phyloP scores from a whole-genome alignment of 2,888 invertebrate species.

The Schizaphis graminum region DNA sequence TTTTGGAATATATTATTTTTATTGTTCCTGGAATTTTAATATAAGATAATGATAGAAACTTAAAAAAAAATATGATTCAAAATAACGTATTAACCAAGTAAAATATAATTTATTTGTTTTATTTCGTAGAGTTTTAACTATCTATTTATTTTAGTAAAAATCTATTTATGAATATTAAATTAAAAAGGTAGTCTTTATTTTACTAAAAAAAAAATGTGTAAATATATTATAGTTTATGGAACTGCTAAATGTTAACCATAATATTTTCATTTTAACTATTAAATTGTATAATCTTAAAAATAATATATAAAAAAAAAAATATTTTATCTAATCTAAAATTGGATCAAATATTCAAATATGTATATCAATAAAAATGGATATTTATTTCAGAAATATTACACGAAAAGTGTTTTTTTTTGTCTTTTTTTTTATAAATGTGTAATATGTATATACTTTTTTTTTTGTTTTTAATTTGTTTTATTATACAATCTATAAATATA shows the following conservation, averaged over 20 bases:
- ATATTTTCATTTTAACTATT: neutral
- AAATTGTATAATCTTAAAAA: neutral
- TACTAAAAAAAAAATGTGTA: neutral
- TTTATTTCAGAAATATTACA: neutral
- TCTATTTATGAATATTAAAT: neutral
- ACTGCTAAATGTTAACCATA: neutral
- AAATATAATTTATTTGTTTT: neutral
- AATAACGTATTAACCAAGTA: neutral
- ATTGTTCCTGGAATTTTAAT: neutral
- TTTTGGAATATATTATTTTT: conserved; percentile 6
- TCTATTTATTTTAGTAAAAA: neutral
- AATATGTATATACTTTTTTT: neutral
- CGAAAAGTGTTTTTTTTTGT: neutral
- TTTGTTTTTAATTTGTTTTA: too few species aligned
- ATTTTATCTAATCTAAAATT: neutral
- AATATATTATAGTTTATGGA: neutral
- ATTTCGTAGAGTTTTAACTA: neutral
- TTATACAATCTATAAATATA: too few species aligned
- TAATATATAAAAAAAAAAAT: neutral
- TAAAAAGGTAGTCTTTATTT: neutral
- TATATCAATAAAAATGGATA: neutral
- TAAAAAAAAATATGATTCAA: neutral
- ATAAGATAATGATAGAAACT: neutral
- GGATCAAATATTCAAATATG: neutral
- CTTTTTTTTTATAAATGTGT: neutral